Conservation (phyloP, 2,888 invertebrate genomes). For the Fragum fragum region DNA sequence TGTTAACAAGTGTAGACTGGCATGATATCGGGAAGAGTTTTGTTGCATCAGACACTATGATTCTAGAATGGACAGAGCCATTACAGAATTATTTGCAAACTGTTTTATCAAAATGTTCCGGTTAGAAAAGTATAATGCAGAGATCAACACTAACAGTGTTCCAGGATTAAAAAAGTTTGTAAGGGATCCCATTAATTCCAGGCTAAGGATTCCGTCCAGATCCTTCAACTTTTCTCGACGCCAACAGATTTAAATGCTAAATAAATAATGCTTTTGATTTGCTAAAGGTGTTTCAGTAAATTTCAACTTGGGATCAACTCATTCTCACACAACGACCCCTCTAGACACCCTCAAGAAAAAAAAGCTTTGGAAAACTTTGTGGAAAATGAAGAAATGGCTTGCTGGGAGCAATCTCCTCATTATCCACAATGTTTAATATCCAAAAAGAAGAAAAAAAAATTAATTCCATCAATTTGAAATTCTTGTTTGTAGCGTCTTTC, state of each 20-base stretch:
- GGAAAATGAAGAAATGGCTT: not conserved
- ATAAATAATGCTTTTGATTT: not conserved
- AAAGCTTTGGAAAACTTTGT: too few relatives aligned
- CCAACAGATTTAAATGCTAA: not conserved
- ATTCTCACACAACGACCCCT: too few relatives aligned
- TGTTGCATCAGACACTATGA: slow-evolving; percentile 39
- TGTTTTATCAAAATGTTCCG: slow-evolving; percentile 18
- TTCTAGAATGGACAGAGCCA: slow-evolving; percentile 54
- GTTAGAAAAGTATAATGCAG: not conserved
- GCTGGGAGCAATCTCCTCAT: not conserved
- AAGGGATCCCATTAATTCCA: not conserved
- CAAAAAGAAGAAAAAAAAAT: too few relatives aligned
- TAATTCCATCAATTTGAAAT: too few relatives aligned
- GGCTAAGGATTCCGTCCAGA: too few relatives aligned
- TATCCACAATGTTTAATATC: too few relatives aligned
- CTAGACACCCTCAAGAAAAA: too few relatives aligned
- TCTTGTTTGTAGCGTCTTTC: too few relatives aligned
- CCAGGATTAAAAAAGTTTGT: not conserved
- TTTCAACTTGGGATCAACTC: too few relatives aligned
- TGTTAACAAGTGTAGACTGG: slow-evolving; percentile 53
- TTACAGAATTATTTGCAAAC: slow-evolving; percentile 42
- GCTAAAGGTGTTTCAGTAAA: too few relatives aligned
- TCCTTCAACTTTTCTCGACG: not conserved
- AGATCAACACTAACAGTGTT: not conserved
- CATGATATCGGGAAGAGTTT: slow-evolving; percentile 49